These are phyloP conservation scores for Stenolophus ochropezus DNA, from an alignment of 2,888 invertebrate species.

Conservation along the genomic window DNA sequence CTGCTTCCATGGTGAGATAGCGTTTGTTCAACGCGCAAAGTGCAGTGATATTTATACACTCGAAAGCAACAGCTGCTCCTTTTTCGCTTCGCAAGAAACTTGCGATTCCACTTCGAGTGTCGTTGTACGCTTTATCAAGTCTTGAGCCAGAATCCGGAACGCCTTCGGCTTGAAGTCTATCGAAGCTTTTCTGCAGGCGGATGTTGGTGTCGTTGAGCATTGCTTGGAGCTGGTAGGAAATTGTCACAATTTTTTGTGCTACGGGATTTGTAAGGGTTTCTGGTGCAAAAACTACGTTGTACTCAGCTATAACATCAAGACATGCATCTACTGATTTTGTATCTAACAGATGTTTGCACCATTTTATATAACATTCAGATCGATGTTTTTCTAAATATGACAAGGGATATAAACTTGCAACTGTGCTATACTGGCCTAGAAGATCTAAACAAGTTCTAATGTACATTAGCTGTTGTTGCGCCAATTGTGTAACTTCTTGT, in stretches of 20 bases:
- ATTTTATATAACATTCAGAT: slow-evolving; percentile 78
- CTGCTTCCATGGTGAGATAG: slow-evolving; percentile 85
- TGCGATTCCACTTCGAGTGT: slow-evolving; percentile 77
- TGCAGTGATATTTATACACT: slow-evolving; percentile 84
- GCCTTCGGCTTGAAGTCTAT: slow-evolving; percentile 74
- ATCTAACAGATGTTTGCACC: slow-evolving; percentile 76
- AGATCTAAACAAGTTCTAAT: slow-evolving; percentile 85
- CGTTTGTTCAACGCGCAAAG: slow-evolving; percentile 84
- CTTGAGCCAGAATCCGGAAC: slow-evolving; percentile 73
- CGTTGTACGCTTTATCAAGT: slow-evolving; percentile 79
- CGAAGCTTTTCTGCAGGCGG: slow-evolving; percentile 73
- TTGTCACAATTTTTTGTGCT: slow-evolving; percentile 78
- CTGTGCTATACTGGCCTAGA: slow-evolving; percentile 86
- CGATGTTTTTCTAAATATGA: slow-evolving; percentile 80
- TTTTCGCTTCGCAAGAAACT: slow-evolving; percentile 79
- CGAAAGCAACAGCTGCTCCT: slow-evolving; percentile 78
- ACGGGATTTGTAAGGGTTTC: slow-evolving; percentile 73
- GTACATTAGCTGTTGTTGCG: slow-evolving; percentile 81
- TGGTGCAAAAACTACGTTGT: slow-evolving; percentile 70
- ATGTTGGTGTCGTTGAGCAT: slow-evolving; percentile 78
- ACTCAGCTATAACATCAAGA: slow-evolving; percentile 74
- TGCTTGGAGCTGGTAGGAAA: slow-evolving; percentile 80
- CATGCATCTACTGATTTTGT: slow-evolving; percentile 78
- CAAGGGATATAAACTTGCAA: slow-evolving; percentile 84
- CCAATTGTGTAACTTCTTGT: slow-evolving; percentile 82